Percentiles rank a stretch among this genome's conserved stretches.
Evolutionary conservation across 1,140 invertebrate species (phyloP).

Genomic region (Orchesella cincta): DNA sequence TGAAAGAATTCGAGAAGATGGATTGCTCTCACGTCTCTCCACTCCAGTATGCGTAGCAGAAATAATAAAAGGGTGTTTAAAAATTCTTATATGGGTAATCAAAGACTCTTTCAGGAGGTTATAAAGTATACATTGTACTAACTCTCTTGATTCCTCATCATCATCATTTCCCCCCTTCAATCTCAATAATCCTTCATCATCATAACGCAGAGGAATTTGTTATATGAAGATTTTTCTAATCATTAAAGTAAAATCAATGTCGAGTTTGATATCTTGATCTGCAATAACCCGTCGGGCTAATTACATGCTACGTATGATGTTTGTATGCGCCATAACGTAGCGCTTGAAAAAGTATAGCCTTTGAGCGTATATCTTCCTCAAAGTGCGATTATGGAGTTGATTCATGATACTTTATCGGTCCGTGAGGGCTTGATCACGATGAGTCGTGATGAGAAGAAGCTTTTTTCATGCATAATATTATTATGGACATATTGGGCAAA

Average conservation of each 20-base stretch:
- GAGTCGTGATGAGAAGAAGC: neutral
- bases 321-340: no score
- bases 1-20: slow-evolving; percentile 37
- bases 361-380: no score
- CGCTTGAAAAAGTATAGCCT: no score
- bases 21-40: slow-evolving; percentile 43
- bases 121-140: neutral
- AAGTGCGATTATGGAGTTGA: neutral
- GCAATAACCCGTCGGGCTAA: slow-evolving; percentile 48
- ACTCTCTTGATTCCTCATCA: no score
- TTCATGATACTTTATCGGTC: slow-evolving; percentile 8
- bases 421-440: slow-evolving; percentile 7
- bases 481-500: neutral
- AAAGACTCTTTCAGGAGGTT: neutral
- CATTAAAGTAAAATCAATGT: slow-evolving; percentile 50
- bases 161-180: neutral
- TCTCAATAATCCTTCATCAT: no score
- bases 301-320: slow-evolving; percentile 30
- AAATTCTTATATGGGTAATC: neutral
- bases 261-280: slow-evolving; percentile 50
- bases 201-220: no score
- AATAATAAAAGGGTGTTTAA: neutral
- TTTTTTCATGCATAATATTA: neutral
- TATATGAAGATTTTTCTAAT: slow-evolving; percentile 45
- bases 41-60: neutral